phyloP scores from a whole-genome alignment of 2,797 vertebrate genomes.

The Caiman crocodilus region DNA sequence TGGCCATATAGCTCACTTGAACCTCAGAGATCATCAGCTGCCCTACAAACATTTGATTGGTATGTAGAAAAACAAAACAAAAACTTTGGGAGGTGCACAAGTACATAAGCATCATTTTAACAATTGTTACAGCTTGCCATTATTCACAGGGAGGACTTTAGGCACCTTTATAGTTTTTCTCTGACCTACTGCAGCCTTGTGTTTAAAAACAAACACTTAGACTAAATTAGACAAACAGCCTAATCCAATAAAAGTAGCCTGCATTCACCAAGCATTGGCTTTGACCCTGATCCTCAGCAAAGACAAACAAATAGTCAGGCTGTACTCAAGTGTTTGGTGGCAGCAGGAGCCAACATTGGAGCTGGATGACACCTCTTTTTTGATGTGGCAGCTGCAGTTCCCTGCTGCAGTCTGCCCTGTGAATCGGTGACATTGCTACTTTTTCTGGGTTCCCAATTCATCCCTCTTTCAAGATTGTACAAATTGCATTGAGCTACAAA shows the following conservation, averaged over 20 bases:
- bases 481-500: background rate
- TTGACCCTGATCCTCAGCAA: background rate
- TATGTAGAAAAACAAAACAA: constrained; percentile 73
- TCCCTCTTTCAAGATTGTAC: background rate
- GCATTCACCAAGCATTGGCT: background rate
- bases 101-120: background rate
- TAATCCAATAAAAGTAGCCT: background rate
- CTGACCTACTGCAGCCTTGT: background rate
- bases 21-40: constrained; percentile 96
- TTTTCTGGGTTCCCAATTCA: background rate
- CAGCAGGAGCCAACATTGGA: background rate
- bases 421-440: background rate
- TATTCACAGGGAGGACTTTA: background rate
- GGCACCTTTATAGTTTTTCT: background rate
- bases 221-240: background rate
- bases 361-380: background rate
- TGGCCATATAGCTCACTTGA: constrained; percentile 96
- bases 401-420: background rate
- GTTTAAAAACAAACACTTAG: background rate
- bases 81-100: background rate
- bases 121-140: background rate
- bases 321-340: background rate
- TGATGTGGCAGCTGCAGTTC: background rate
- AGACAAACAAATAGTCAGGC: background rate
- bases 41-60: constrained; percentile 93